Evolutionary conservation across 2,888 invertebrate genomes (phyloP).

Genomic region (Nomada lathburiana): DNA sequence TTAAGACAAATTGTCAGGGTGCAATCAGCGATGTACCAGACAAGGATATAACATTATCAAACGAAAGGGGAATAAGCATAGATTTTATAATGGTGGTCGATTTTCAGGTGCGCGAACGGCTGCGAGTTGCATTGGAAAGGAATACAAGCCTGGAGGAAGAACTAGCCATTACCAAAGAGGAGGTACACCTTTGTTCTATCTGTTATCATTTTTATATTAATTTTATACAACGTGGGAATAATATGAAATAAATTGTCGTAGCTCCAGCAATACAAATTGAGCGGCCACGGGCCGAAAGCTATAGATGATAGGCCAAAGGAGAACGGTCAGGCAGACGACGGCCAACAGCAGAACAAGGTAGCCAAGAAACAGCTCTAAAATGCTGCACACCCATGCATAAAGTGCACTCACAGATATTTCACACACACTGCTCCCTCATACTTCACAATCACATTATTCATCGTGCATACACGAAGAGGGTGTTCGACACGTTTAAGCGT

Average conservation of each 20-base stretch:
- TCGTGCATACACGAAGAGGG: constrained; percentile 66
- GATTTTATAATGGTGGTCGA: constrained; percentile 26
- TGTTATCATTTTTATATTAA: background rate
- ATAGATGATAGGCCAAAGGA: constrained; percentile 90
- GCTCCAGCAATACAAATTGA: constrained; percentile 93
- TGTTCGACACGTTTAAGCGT: constrained; percentile 68
- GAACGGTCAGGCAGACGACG: constrained; percentile 90
- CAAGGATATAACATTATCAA: background rate
- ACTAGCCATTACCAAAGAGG: constrained; percentile 97
- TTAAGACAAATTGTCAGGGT: background rate
- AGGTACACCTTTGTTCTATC: constrained; percentile 87
- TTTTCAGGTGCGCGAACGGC: constrained; percentile 95
- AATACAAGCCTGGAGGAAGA: constrained; percentile 98
- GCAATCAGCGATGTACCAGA: background rate
- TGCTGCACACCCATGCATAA: constrained; percentile 46
- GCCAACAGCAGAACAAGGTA: constrained; percentile 87
- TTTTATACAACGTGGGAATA: too few relatives aligned
- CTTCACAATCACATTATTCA: constrained; percentile 57
- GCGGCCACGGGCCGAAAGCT: constrained; percentile 87
- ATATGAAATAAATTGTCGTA: constrained; percentile 77
- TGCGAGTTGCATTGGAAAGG: constrained; percentile 97
- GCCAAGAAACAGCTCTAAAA: constrained; percentile 33
- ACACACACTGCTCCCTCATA: constrained; percentile 69
- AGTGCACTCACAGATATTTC: constrained; percentile 62
- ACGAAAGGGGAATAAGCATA: background rate